These are phyloP conservation scores for Notoglanidium macrostoma DNA, from an alignment of 2,797 vertebrate genomes.

Conservation along the genomic window DNA sequence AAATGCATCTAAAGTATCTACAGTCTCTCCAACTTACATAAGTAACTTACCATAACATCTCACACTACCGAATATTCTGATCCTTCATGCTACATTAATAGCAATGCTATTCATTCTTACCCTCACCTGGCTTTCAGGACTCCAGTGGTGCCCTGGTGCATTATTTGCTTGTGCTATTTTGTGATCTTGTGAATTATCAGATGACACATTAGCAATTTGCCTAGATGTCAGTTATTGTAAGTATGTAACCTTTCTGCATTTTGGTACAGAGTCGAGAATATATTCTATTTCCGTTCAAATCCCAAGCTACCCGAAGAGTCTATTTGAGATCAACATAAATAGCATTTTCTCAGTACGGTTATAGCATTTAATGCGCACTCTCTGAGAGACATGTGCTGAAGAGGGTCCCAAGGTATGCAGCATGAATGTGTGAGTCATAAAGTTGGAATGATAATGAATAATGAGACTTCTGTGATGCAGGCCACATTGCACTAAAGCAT, in stretches of 20 bases:
- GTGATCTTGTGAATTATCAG: conserved; percentile 14
- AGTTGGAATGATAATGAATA: background rate
- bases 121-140: background rate
- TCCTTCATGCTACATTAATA: conserved; percentile 21
- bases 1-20: background rate
- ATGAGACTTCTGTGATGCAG: background rate
- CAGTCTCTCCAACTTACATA: background rate
- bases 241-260: background rate
- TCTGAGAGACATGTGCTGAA: background rate
- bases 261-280: background rate
- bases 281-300: background rate
- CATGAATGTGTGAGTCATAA: background rate
- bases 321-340: conserved; percentile 1
- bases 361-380: background rate
- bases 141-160: background rate
- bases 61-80: background rate
- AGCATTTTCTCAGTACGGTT: background rate
- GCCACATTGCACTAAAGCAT: background rate
- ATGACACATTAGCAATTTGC: conserved; percentile 22
- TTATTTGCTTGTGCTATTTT: conserved; percentile 7
- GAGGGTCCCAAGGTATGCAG: background rate
- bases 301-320: conserved; percentile 1
- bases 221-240: background rate
- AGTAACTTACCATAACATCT: background rate
- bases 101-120: conserved; percentile 5